phyloP scores from a whole-genome alignment of 2,888 invertebrate species.

The Ecdyonurus torrentis region DNA sequence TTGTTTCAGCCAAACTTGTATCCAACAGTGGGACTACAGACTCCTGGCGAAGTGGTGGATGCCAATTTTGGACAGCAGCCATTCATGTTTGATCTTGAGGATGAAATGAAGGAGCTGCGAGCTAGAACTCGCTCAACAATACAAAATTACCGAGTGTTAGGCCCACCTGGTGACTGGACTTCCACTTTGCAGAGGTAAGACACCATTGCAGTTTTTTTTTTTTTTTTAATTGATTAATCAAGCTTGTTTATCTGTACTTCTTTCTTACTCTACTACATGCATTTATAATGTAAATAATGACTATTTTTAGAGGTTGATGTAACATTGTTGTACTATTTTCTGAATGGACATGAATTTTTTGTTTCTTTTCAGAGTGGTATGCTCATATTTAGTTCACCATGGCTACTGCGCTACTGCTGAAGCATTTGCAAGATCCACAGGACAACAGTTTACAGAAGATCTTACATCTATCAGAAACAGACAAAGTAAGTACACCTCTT shows the following conservation, averaged over 20 bases:
- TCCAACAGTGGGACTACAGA: constrained; percentile 96
- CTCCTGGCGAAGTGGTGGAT: constrained; percentile 94
- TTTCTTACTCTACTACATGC: too few species aligned
- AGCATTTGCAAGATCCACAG: constrained; percentile 81
- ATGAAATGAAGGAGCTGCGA: constrained; percentile 85
- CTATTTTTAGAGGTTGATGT: too few species aligned
- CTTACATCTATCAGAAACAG: constrained; percentile 87
- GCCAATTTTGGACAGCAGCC: constrained; percentile 97
- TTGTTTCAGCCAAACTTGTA: constrained; percentile 72
- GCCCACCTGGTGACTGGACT: constrained; percentile 83
- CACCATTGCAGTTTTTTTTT: too few species aligned
- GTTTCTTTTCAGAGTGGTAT: constrained; percentile 65
- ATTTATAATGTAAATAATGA: too few species aligned
- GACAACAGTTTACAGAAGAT: constrained; percentile 82
- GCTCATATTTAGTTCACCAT: constrained; percentile 93
- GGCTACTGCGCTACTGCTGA: constrained; percentile 95
- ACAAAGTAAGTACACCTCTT: constrained; percentile 65
- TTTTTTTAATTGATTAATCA: too few species aligned
- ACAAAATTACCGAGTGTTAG: constrained; percentile 71
- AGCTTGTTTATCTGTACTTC: too few species aligned
- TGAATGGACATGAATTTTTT: too few species aligned
- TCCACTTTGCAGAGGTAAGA: constrained; percentile 78
- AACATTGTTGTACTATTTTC: too few species aligned
- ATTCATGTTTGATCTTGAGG: constrained; percentile 94
- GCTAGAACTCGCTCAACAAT: constrained; percentile 68